phyloP scores from a whole-genome alignment of 2,797 vertebrate genomes.

The Arnoldichthys spilopterus region DNA sequence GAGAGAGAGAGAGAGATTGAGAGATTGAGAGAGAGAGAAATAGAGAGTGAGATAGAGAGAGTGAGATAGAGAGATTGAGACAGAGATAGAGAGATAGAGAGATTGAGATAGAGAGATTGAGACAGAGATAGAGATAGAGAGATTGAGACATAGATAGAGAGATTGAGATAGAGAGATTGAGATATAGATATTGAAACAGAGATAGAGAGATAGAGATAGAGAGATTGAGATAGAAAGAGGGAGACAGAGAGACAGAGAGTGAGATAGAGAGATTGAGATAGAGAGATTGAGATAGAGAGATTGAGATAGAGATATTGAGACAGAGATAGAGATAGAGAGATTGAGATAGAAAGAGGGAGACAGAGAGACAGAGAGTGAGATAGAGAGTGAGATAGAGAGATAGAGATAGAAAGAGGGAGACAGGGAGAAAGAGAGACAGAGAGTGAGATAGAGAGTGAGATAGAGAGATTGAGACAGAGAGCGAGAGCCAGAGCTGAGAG shows the following conservation, averaged over 20 bases:
- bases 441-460: neutral
- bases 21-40: neutral
- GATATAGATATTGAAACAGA: neutral
- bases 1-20: neutral
- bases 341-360: neutral
- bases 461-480: too few species aligned
- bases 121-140: too few species aligned
- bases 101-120: too few species aligned
- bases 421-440: neutral
- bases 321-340: too few species aligned
- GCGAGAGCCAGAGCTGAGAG: neutral
- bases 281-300: too few species aligned
- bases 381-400: neutral
- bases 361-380: neutral
- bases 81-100: too few species aligned
- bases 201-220: neutral
- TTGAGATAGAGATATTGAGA: too few species aligned
- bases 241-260: neutral
- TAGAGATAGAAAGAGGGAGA: neutral
- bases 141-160: neutral
- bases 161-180: neutral
- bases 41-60: too few species aligned
- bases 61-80: too few species aligned
- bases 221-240: neutral
- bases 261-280: neutral